Evolutionary conservation across 2,888 invertebrate species (phyloP), one percentile per base, ranked within the genome.

Genomic region (Cylindroiulus punctatus): DNA sequence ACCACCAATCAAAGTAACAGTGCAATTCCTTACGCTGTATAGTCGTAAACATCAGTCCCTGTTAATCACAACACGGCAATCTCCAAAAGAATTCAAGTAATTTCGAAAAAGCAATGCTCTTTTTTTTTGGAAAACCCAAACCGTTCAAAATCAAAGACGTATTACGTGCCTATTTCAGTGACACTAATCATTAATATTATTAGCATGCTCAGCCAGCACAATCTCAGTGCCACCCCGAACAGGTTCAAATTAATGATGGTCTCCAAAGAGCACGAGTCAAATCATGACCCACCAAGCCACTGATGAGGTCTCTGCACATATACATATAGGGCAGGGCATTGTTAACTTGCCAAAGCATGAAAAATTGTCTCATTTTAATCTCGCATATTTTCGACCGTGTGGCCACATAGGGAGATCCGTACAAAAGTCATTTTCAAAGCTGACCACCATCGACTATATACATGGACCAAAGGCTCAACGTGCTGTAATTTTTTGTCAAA

Each of bases 321-420:
- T 12, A 65, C 26, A 22, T 65, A 26, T 26, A 65, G 82, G 82
- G 82, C n/a, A 40, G 82, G 82, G 82, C 82, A 40, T 82, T 82
- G 82, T 82, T 82, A 82, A n/a, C 36, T 36, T 82, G 82, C 82
- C 82, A 82, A 82, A 82, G 82, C 22, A 82, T 82, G 82, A 82
- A 82, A 82, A 82, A 82, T 82, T 82, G 36, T 30, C 82, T 82
- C 82, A 82, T 36, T 82, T 65, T 82, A 82, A 82, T 82, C 82
- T 82, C 42, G 82, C 82, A 82, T 82, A 82, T 42, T 82, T n/a
- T 36, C 82, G n/a, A n/a, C 17, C 36, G 65, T 26, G 36, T 82
- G 36, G 82, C 81, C 81, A 82, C 82, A 12, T 17, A 42, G 40
- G 22, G 32, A 1, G 36, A 26, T 82, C 22, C 14, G 30, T 7